Conservation (phyloP, 2,888 invertebrate species). For the Fragum fragum region DNA sequence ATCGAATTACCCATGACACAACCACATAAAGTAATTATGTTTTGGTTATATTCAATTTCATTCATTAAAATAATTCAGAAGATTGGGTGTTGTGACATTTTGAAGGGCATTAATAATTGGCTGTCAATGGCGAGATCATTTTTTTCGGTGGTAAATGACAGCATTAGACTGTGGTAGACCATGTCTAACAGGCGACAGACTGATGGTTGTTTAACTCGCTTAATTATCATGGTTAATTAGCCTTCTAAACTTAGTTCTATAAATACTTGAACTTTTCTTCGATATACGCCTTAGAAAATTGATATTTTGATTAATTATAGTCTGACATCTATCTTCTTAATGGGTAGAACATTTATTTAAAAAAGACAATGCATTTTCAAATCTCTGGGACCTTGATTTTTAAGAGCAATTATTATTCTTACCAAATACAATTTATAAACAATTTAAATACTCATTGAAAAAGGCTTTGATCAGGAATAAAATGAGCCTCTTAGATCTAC, state of each 20-base stretch:
- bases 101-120: not conserved
- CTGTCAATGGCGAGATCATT: not conserved
- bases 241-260: not conserved
- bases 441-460: no score
- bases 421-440: no score
- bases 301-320: no score
- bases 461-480: no score
- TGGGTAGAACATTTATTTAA: no score
- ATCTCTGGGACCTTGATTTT: no score
- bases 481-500: no score
- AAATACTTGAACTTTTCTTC: not conserved
- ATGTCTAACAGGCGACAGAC: slow-evolving; percentile 1
- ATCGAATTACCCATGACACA: not conserved
- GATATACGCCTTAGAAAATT: no score
- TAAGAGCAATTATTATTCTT: no score
- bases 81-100: slow-evolving; percentile 3
- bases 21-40: not conserved
- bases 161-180: no score
- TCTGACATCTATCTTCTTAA: no score
- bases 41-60: not conserved
- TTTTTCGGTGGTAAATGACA: not conserved
- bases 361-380: no score
- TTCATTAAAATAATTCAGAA: not conserved
- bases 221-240: not conserved
- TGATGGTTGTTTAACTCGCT: not conserved